Conservation (phyloP, 2,888 invertebrate species). For the Imbricaverruca yamaguchii region DNA sequence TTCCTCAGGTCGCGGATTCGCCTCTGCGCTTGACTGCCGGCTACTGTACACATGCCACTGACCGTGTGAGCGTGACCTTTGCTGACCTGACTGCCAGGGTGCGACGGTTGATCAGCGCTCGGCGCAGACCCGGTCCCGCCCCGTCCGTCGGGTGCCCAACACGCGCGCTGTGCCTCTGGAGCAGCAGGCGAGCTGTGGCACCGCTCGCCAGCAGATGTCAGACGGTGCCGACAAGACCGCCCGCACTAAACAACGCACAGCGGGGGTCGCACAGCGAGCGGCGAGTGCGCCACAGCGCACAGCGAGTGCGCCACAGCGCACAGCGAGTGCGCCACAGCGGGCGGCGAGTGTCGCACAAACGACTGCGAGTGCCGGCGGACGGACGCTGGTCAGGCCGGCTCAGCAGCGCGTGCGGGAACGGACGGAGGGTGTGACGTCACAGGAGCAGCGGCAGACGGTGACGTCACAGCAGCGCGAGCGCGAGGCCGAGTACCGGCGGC, state of each 20-base stretch:
- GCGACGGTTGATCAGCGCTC: neutral
- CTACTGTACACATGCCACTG: too few relatives aligned
- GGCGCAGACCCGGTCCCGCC: neutral
- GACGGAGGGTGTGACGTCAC: too few relatives aligned
- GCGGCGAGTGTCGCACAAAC: too few relatives aligned
- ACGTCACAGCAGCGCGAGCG: constrained; percentile 35
- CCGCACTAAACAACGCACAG: neutral
- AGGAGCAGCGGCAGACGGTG: constrained; percentile 13
- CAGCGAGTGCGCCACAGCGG: too few relatives aligned
- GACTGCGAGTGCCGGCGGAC: neutral
- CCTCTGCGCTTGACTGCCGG: too few relatives aligned
- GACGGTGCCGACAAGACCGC: neutral
- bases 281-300: neutral
- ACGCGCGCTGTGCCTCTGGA: neutral
- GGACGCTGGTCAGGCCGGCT: neutral
- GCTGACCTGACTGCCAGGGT: neutral
- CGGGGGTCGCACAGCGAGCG: too few relatives aligned
- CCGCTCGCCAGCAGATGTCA: neutral
- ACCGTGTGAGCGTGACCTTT: too few relatives aligned
- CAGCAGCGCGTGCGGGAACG: neutral
- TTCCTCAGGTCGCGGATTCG: too few relatives aligned
- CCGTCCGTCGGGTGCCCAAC: neutral
- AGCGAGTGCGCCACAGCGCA: neutral
- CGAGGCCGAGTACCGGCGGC: constrained; percentile 33
- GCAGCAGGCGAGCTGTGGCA: neutral